Base-by-base conservation (phyloP, 2,797 vertebrate genomes). In the Mastacembelus armatus region DNA sequence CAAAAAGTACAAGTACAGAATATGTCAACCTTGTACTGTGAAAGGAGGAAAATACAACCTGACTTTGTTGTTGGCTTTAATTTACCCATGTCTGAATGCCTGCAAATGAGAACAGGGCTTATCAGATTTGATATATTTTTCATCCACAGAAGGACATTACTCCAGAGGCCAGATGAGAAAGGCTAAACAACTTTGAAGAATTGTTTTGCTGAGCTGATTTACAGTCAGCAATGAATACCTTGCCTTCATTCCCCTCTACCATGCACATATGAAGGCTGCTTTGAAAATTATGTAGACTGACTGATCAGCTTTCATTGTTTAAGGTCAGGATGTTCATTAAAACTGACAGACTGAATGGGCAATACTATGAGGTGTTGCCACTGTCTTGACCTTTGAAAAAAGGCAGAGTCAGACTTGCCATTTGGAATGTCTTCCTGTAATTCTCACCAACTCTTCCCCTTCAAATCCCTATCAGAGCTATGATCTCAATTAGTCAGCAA, bases 311-410 rank as follows among this genome's bases (percentile, higher is more conserved):
- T 77, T 86, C 86, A 81, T 85, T 85, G 86, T 89, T 91, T 90
- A 94, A 94, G 93, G 93, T 94, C 93, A 93, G 71, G 44, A 66
- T 85, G 85, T 93, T 93, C 91, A 92, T 93, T 93, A 93, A 92
- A 92, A 85, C 72, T 84, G 89, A 92, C 90, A 90, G 84, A 80
- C 85, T 63, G 87, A 83, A 89, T 79, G 75, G 71, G 54, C 49
- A 54, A 80, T 74, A 77, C 84, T 81, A 91, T 84, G 80, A 88
- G 71, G 77, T 81, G 78, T 77, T 85, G 83, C 81, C 79, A 71
- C 66, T 78, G 78, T 47, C 63, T 77, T 90, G 92, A 93, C 92
- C 92, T 94, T 93, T 91, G 74, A 45, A 67, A 78, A 88, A 86
- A 91, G 90, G 81, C 80, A 71, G 85, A 65, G 51, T 76, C 81